phyloP scores from a whole-genome alignment of 2,888 invertebrate genomes.

The Acronicta psi region DNA sequence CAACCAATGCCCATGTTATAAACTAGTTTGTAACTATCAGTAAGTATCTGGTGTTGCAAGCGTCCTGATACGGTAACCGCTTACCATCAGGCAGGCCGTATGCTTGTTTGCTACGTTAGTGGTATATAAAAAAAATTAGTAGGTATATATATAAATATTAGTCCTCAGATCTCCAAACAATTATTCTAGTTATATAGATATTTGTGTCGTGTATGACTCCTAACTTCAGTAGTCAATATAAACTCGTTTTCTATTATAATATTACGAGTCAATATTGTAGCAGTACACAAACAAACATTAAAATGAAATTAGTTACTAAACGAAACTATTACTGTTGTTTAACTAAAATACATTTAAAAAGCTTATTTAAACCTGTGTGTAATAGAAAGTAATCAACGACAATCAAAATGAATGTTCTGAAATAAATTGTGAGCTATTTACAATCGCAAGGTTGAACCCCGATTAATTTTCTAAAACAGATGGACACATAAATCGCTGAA shows the following conservation, averaged over 20 bases:
- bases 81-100: no score
- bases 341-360: background rate
- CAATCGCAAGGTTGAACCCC: conserved; percentile 19
- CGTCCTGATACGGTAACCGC: no score
- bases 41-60: no score
- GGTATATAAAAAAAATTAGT: no score
- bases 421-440: conserved; percentile 22
- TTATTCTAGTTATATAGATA: no score
- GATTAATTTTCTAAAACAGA: conserved; percentile 38
- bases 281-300: background rate
- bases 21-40: background rate
- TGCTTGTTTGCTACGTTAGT: no score
- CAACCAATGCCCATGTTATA: background rate
- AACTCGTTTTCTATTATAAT: background rate
- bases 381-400: conserved; percentile 18
- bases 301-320: background rate
- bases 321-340: background rate
- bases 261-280: background rate
- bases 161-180: no score
- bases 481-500: conserved; percentile 35
- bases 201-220: no score
- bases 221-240: background rate
- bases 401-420: conserved; percentile 15
- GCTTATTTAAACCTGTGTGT: background rate
- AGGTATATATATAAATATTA: no score